Base-by-base conservation (phyloP, 2,888 invertebrate species). In the Orchesellides sinensis region DNA sequence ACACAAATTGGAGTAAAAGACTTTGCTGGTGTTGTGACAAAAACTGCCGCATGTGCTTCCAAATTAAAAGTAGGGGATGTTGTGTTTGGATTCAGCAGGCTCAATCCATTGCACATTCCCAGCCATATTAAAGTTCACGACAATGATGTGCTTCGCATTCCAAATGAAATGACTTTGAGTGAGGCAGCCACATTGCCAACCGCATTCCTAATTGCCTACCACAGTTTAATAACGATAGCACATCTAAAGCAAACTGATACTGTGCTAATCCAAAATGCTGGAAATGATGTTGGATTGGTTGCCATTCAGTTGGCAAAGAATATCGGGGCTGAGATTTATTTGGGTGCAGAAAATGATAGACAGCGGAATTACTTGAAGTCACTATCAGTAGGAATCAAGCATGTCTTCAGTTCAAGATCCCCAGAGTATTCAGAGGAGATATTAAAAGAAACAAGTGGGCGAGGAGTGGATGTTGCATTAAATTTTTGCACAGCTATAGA, bases 21-120 rank as follows among this genome's bases (percentile, higher is more conserved):
- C 21, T 77, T 81, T 45, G 59, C 77, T 49, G 84, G 84, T 0
- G 47, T 84, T 12, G 77, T 84, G 6, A 70, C 35, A 1, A 21
- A 47, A 14, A 35, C 69, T 21, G 80, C 70, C 2, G 12, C 32
- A 12, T 5, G 35, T 0, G 75, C 40, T 0, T 29, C 1, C 21
- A 27, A 29, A 12, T 65, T 70, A 68, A 17, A 25, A 29, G 21
- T 35, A 1, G 56, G 77, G 5, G 23, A 63, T 14, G 8, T 14
- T 8, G 63, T 40, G 32, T 40, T 59, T 45, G n/a, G 45, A 2
- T 14, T 17, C 35, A 65, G 8, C 59, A 19, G 6, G 4, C 45
- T 23, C 35, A 73, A 19, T 4, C 0, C 40, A 1, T 5, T 68
- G 6, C 49, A n/a, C n/a, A n/a, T 78, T 19, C 77, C 68, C 0